Conservation (phyloP, 2,888 invertebrate species). For the Boloria selene region DNA sequence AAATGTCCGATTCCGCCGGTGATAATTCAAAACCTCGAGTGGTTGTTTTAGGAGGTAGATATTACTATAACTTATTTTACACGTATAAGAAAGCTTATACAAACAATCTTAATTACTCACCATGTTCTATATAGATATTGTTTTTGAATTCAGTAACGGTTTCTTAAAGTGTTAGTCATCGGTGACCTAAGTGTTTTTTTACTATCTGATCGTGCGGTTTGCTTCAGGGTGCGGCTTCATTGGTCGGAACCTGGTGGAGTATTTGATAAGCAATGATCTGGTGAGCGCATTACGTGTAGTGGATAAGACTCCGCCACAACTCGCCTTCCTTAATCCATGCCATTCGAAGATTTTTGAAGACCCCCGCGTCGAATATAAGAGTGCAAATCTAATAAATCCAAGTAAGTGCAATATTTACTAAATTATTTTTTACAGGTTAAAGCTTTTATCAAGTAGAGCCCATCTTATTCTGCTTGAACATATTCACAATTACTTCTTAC, state of each 20-base stretch:
- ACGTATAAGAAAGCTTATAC: constrained; percentile 9
- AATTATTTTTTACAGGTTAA: not conserved
- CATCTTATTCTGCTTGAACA: not conserved
- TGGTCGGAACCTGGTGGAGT: constrained; percentile 92
- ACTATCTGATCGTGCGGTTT: constrained; percentile 50
- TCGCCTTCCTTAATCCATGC: constrained; percentile 91
- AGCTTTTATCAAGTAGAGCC: not conserved
- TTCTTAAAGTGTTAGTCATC: constrained; percentile 72
- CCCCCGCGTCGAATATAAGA: constrained; percentile 92
- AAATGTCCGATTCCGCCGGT: constrained; percentile 74
- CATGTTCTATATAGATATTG: constrained; percentile 30
- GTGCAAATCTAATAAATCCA: constrained; percentile 94
- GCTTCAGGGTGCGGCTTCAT: constrained; percentile 95
- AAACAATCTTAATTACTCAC: constrained; percentile 2
- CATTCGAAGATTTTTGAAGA: constrained; percentile 89
- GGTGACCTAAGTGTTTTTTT: constrained; percentile 50
- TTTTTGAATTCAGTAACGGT: constrained; percentile 65
- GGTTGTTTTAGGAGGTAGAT: constrained; percentile 76
- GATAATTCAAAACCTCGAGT: constrained; percentile 76
- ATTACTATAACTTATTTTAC: constrained; percentile 17
- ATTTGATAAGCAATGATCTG: constrained; percentile 89
- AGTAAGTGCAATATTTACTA: constrained; percentile 77
- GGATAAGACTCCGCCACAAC: constrained; percentile 96
- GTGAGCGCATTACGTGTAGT: constrained; percentile 90
- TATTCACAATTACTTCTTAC: not conserved